These are phyloP conservation scores for Candoia aspera DNA, from an alignment of 2,113 vertebrate genomes.

Conservation along the genomic window DNA sequence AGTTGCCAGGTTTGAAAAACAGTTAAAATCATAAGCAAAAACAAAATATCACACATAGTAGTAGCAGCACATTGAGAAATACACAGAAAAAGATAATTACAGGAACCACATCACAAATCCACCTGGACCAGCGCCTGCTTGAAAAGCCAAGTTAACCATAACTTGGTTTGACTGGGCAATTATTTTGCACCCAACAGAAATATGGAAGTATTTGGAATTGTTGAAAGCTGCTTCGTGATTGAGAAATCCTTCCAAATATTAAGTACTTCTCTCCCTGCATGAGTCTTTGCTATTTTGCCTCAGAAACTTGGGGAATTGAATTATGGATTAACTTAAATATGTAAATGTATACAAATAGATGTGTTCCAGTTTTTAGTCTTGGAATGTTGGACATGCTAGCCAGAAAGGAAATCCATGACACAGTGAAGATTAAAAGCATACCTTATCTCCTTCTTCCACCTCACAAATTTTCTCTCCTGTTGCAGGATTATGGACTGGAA, in stretches of 20 bases:
- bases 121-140: not conserved
- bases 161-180: not conserved
- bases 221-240: not conserved
- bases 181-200: not conserved
- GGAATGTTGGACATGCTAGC: not conserved
- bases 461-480: slow-evolving; percentile 85
- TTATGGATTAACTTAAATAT: not conserved
- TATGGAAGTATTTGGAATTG: not conserved
- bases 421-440: slow-evolving; percentile 46
- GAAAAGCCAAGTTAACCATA: not conserved
- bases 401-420: not conserved
- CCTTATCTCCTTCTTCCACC: slow-evolving; percentile 85
- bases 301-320: not conserved
- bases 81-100: not conserved
- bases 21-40: not conserved
- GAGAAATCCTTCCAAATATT: not conserved
- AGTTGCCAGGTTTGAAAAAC: not conserved
- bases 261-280: not conserved
- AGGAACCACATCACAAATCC: not conserved
- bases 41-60: not conserved
- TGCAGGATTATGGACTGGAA: slow-evolving; percentile 82
- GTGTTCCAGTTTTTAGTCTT: not conserved
- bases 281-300: not conserved
- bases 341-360: not conserved
- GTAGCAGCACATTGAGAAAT: not conserved